A percentile compares a stretch with the other conserved stretches of the same genome.
These are phyloP conservation scores for Diuraphis noxia DNA, from an alignment of 1,140 invertebrate species.

Conservation along the genomic window DNA sequence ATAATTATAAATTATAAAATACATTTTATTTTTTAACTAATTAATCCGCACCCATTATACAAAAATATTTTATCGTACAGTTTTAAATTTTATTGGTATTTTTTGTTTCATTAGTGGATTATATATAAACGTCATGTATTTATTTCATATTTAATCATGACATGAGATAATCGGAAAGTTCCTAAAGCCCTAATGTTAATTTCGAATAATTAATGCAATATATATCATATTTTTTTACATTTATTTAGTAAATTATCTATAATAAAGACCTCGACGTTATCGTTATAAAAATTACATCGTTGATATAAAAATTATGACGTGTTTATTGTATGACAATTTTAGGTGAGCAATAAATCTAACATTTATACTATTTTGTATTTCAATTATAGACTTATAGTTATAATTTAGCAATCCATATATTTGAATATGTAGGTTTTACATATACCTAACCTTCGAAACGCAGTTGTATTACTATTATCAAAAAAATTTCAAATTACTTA, in stretches of 20 bases:
- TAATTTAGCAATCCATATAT: not conserved
- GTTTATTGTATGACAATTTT: not conserved
- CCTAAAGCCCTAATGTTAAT: not conserved
- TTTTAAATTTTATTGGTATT: not conserved
- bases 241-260: not conserved
- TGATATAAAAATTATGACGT: not conserved
- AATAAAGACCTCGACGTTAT: conserved; percentile 16
- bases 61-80: not conserved
- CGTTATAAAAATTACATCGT: not conserved
- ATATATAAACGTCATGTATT: not conserved
- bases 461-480: not conserved
- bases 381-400: too few species aligned
- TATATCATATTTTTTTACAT: not conserved
- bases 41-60: not conserved
- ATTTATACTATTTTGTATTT: not conserved
- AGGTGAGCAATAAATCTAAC: not conserved
- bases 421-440: not conserved
- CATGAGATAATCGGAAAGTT: not conserved
- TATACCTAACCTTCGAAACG: not conserved
- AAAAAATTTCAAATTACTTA: too few species aligned
- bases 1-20: not conserved
- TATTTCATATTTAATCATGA: not conserved
- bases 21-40: not conserved
- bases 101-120: not conserved
- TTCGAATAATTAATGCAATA: not conserved